Base-by-base conservation (phyloP, 2,113 vertebrate genomes). In the Corythornis madagascariensis region DNA sequence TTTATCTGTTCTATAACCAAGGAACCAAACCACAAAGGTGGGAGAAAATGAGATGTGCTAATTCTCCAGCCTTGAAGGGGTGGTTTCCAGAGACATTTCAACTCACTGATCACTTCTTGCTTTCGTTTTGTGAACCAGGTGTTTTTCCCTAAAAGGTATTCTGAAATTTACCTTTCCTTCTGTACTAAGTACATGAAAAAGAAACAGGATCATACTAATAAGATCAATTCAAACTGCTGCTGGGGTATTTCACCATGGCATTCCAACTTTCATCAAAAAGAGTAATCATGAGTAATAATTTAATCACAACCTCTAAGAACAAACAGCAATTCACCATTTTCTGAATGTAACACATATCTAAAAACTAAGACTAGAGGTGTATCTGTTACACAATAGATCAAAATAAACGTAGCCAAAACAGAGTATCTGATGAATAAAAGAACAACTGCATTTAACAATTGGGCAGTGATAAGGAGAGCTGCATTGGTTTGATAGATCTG, bases 241-340 rank as follows among this genome's bases (percentile, higher is more conserved):
- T 63, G 60, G 31, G 40, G 63, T 69, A 52, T 57, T 90, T 78
- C 4, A 85, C 43, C 42, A 50, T 7, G 31, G 50, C 28, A 85
- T 82, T 91, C 52, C 20, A 31, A 38, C 76, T 63, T 88, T 70
- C 47, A 83, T 70, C 64, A 60, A 38, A 85, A 53, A 92, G 69
- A 33, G 17, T 45, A 70, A 92, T 70, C 31, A 55, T 11, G 28
- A 90, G 61, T 67, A 90, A 89, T 63, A 87, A 80, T 73, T 59
- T 88, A 70, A 88, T 86, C 59, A 93, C 59, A 25, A 59, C 20
- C 47, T 85, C 90, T n/a, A 89, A 83, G 50, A 91, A 69, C 45
- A 92, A 92, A 73, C 21, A 85, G 64, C 11, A 87, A 73, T 47
- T 85, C 56, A 26, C 40, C 7, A 4, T 66, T 92, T 94, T 91